A percentile compares a stretch with the other conserved stretches of the same genome.
Conservation (phyloP, 1,140 invertebrate genomes). For the Papilio aristodemus region DNA sequence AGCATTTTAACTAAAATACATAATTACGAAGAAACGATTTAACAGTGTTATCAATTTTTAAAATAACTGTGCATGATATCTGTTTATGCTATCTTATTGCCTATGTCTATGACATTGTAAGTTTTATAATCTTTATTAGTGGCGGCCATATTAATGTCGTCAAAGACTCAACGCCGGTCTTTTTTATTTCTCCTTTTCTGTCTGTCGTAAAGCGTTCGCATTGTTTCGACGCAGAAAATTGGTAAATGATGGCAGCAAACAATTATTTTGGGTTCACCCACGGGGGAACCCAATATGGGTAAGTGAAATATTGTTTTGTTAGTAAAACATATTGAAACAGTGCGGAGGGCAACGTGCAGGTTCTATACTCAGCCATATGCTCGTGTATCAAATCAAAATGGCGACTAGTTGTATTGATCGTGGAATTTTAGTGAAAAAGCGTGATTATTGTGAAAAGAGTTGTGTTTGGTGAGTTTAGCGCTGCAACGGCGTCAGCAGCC, state of each 20-base stretch:
- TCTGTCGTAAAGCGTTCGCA: conserved; percentile 64
- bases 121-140: conserved; percentile 18
- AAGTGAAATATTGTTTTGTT: conserved; percentile 68
- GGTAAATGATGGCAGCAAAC: conserved; percentile 90
- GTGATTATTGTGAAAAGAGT: conserved; percentile 40
- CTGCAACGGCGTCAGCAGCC: conserved; percentile 85
- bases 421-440: conserved; percentile 41
- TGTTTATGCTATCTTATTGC: no score
- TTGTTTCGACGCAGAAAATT: conserved; percentile 71
- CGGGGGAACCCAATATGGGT: conserved; percentile 94
- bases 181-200: conserved; percentile 58
- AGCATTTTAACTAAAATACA: no score
- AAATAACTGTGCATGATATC: no score
- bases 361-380: conserved; percentile 58
- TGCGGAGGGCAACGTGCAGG: conserved; percentile 39
- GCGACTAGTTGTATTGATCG: conserved; percentile 74
- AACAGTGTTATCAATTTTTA: no score
- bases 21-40: no score
- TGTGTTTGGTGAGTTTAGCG: conserved; percentile 61
- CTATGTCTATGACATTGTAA: not conserved
- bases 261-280: conserved; percentile 96
- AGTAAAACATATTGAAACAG: conserved; percentile 40
- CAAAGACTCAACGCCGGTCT: conserved; percentile 77
- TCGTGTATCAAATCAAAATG: conserved; percentile 75
- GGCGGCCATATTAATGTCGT: conserved; percentile 61